phyloP scores from a whole-genome alignment of 1,140 invertebrate genomes.

The Rhopalosiphum maidis region DNA sequence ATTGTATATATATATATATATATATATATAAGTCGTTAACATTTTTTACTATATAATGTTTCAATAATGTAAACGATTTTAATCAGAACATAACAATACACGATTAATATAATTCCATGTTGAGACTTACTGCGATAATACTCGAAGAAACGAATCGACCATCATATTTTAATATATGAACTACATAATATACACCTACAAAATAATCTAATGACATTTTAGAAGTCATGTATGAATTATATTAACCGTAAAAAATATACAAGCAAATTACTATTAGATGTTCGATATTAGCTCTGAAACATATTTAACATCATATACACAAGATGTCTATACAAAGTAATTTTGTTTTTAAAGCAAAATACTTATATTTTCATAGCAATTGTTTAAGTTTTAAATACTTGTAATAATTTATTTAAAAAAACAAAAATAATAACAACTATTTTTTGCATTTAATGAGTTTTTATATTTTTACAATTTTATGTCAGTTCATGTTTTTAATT shows the following conservation, averaged over 20 bases:
- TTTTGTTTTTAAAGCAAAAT: not conserved
- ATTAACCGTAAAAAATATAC: not conserved
- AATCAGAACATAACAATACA: not conserved
- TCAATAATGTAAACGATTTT: not conserved
- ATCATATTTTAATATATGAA: not conserved
- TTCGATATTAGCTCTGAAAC: not conserved
- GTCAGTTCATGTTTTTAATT: not conserved
- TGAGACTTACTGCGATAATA: not conserved
- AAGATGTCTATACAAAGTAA: not conserved
- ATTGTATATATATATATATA: not conserved
- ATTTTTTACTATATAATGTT: not conserved
- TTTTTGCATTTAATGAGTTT: not conserved
- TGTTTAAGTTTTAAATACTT: not conserved
- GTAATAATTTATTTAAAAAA: not conserved
- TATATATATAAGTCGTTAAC: not conserved
- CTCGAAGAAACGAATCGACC: not conserved
- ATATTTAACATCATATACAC: not conserved
- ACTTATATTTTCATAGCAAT: not conserved
- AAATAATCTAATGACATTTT: not conserved
- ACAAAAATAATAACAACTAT: not conserved
- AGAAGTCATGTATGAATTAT: not conserved
- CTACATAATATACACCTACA: not conserved
- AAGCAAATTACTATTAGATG: not conserved
- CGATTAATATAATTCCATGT: not conserved
- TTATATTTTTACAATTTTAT: not conserved